Evolutionary conservation across 2,113 vertebrate species (phyloP), one percentile per base, ranked within the genome.

Genomic region (Noturus placidus): DNA sequence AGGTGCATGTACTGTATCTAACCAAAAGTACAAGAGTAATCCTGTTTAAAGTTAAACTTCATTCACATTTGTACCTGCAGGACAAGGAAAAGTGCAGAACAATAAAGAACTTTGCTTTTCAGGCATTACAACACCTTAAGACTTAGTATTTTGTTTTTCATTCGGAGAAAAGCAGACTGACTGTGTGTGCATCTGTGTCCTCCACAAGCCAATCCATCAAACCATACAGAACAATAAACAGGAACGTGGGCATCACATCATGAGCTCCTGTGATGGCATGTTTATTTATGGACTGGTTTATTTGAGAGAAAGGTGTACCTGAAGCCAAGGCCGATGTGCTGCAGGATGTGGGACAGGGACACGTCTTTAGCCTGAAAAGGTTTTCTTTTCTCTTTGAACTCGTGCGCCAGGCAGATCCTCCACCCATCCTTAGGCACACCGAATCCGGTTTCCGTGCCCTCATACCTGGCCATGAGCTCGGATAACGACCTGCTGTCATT

Each of bases 371-470:
- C 95, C 22, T 96, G 93, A 89, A 97, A 97, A 7, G 97, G 98
- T 88, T 97, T 97, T 85, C 98, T 95, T 93, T 95, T 96, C 94
- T 99, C 96, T 87, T 94, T 93, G 93, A 98, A 99, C 89, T 97
- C 96, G 5, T 98, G 97, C 0, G 96, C 97, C 90, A 99, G 90
- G 88, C 97, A 99, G 89, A 98, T 96, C 2, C 97, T 93, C 97
- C 97, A 99, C 0, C 98, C 98, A 57, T 95, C 95, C 25, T 85
- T 70, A 14, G 97, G 95, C 11, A 98, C 96, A 0, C 91, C 92
- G n/a, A 92, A 93, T 25, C 97, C 97, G 59, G 46, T 70, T 27
- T 95, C 95, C 38, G 94, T 84, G 57, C 96, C 96, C 89, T 95
- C 95, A 52, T 96, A 99, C 33, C 91, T 89, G 61, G 89, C 94